A percentile compares a stretch with the other conserved stretches of the same genome.
These are phyloP conservation scores for Eupithecia pulchellata DNA, from an alignment of 2,888 invertebrate genomes.

Conservation along the genomic window DNA sequence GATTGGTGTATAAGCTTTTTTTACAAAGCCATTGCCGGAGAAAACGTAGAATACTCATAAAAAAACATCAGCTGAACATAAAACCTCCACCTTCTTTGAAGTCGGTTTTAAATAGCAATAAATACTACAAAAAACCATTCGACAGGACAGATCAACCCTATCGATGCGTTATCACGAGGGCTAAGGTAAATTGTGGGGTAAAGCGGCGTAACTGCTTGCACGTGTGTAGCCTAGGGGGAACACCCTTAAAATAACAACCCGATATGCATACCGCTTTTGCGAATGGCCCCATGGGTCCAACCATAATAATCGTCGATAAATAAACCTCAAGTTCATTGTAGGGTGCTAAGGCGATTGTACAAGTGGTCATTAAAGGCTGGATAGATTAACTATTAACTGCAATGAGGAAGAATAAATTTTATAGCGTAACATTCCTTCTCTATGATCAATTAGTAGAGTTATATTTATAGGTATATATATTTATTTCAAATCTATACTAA, in stretches of 20 bases:
- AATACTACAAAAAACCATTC: slow-evolving; percentile 57
- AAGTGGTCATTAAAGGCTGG: slow-evolving; percentile 32
- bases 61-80: too few species aligned
- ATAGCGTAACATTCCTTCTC: not conserved
- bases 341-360: slow-evolving; percentile 45
- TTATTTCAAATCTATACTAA: too few species aligned
- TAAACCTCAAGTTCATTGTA: slow-evolving; percentile 67
- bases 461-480: too few species aligned
- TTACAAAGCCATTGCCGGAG: too few species aligned
- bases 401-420: not conserved
- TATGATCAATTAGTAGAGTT: not conserved
- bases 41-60: too few species aligned
- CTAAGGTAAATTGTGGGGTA: slow-evolving; percentile 49
- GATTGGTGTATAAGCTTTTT: too few species aligned
- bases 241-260: slow-evolving; percentile 63
- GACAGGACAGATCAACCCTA: slow-evolving; percentile 73
- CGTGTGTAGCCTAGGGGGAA: slow-evolving; percentile 60
- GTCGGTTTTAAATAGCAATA: not conserved
- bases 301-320: slow-evolving; percentile 75
- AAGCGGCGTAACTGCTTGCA: slow-evolving; percentile 73
- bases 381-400: slow-evolving; percentile 21
- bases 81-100: too few species aligned
- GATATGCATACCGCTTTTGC: slow-evolving; percentile 70
- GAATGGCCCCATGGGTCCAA: slow-evolving; percentile 63
- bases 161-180: slow-evolving; percentile 51